These are phyloP conservation scores for Erpornis zantholeuca DNA, from an alignment of 2,113 vertebrate species.

Conservation along the genomic window DNA sequence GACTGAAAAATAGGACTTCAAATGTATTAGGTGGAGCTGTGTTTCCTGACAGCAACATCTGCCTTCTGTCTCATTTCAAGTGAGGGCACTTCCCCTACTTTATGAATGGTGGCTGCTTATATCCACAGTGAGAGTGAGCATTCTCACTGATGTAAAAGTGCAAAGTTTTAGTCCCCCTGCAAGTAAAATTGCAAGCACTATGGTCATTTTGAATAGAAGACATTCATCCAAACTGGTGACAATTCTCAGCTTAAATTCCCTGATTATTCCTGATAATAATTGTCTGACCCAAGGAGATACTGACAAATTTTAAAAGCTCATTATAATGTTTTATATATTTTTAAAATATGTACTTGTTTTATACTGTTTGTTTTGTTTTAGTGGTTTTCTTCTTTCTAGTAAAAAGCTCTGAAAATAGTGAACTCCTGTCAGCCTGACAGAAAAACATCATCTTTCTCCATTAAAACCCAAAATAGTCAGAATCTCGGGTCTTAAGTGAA, in stretches of 20 bases:
- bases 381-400: neutral
- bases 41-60: neutral
- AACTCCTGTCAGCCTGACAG: neutral
- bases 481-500: neutral
- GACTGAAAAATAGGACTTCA: neutral
- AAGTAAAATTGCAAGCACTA: neutral
- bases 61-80: neutral
- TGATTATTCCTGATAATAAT: neutral
- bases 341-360: too few species aligned
- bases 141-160: neutral
- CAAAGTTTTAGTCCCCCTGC: neutral
- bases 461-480: neutral
- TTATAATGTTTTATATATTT: neutral
- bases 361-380: neutral
- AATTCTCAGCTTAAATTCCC: neutral
- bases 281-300: neutral
- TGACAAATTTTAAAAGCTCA: neutral
- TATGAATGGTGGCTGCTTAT: neutral
- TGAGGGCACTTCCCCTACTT: neutral
- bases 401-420: neutral
- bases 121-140: accelerated
- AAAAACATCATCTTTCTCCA: neutral
- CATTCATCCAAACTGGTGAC: neutral
- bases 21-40: neutral
- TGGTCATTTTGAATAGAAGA: neutral